phyloP scores from a whole-genome alignment of 2,113 vertebrate species.

The Microtus pennsylvanicus region DNA sequence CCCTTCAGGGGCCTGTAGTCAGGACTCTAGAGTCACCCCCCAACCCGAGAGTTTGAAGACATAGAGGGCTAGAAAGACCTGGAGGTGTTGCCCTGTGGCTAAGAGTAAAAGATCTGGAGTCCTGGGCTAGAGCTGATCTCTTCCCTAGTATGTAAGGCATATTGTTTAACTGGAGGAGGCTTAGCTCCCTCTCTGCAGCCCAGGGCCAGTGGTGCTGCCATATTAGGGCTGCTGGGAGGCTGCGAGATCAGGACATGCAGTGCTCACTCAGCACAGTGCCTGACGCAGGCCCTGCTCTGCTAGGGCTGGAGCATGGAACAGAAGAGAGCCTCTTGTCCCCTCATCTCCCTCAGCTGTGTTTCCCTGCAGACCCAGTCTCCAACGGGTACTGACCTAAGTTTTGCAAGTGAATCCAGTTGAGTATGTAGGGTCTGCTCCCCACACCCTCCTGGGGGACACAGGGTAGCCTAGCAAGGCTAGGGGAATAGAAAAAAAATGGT shows the following conservation, averaged over 20 bases:
- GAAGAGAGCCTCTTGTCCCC: constrained; percentile 3
- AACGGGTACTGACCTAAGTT: constrained; percentile 2
- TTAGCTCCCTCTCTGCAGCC: constrained; percentile 11
- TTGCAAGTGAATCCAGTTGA: not conserved
- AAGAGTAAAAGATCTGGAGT: not conserved
- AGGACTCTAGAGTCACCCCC: not conserved
- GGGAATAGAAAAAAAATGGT: not conserved
- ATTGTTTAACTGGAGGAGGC: not conserved
- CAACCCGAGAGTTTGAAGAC: not conserved
- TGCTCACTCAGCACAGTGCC: not conserved
- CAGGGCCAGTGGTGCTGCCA: not conserved
- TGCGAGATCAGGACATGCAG: not conserved
- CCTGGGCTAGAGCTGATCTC: not conserved
- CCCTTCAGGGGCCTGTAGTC: not conserved
- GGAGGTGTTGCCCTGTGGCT: not conserved
- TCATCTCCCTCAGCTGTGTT: not conserved
- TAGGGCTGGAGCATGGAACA: not conserved
- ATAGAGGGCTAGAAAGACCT: not conserved
- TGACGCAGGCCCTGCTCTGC: not conserved
- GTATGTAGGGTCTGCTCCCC: not conserved
- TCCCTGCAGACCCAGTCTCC: not conserved
- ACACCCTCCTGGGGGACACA: not conserved
- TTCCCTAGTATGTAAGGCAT: not conserved
- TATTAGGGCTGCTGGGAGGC: not conserved
- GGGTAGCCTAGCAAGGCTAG: not conserved